phyloP scores from a whole-genome alignment of 1,140 invertebrate species.

The Reticulitermes speratus region DNA sequence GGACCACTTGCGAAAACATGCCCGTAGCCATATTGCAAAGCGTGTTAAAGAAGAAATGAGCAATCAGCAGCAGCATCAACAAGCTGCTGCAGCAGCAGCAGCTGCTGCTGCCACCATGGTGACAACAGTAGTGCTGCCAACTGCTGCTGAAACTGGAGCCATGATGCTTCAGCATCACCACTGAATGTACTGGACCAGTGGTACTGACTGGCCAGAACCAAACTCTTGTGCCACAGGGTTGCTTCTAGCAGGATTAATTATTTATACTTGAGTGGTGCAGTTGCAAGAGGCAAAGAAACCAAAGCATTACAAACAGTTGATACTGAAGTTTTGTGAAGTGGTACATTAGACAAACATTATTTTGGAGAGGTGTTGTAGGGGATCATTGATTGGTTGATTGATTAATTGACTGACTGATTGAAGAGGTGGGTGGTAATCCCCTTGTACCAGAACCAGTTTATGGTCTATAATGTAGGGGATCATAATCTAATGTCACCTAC shows the following conservation, averaged over 20 bases:
- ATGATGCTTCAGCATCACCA: conserved; percentile 39
- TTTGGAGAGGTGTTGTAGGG: background rate
- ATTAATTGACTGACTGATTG: too few relatives aligned
- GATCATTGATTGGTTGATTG: background rate
- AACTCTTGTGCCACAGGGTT: conserved; percentile 2
- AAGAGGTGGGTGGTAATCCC: too few relatives aligned
- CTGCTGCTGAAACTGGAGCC: conserved; percentile 53
- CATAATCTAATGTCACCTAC: background rate
- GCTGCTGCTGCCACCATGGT: conserved; percentile 43
- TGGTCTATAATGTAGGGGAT: background rate
- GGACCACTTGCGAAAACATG: conserved; percentile 76
- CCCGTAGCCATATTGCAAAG: conserved; percentile 69
- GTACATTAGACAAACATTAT: background rate
- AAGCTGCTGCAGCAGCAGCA: conserved; percentile 23
- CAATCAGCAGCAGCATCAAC: conserved; percentile 34
- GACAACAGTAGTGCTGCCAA: conserved; percentile 56
- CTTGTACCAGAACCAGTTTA: too few relatives aligned
- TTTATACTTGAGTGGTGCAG: conserved; percentile 9
- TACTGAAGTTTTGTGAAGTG: background rate
- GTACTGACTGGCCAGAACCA: conserved; percentile 18
- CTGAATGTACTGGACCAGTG: conserved; percentile 2
- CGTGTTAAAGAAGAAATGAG: conserved; percentile 64
- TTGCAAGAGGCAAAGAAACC: background rate
- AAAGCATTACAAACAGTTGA: background rate
- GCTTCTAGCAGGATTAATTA: background rate